A percentile compares a stretch with the other conserved stretches of the same genome.
Conservation (phyloP, 2,888 invertebrate genomes). For the Tenodera sinensis region DNA sequence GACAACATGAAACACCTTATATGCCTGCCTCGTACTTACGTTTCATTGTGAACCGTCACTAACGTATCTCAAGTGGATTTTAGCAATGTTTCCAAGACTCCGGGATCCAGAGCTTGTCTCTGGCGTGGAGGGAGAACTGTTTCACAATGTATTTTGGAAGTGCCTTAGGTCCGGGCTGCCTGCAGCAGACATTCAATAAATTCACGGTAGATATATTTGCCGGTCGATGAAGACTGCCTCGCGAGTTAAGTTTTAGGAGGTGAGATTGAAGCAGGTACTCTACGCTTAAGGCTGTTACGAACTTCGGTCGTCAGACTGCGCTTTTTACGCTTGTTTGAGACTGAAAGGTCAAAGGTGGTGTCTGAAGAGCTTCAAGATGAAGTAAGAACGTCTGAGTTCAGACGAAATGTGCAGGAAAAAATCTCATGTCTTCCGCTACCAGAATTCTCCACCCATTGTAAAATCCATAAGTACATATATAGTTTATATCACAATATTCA, state of each 20-base stretch:
- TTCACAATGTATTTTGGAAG: too few species aligned
- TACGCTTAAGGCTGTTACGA: background rate
- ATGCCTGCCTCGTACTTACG: too few species aligned
- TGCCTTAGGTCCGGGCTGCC: background rate
- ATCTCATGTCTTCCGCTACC: too few species aligned
- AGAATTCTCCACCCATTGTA: too few species aligned
- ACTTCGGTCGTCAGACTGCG: background rate
- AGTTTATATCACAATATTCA: too few species aligned
- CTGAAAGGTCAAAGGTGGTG: background rate
- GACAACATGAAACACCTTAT: too few species aligned
- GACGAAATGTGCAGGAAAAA: background rate
- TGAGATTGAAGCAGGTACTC: background rate
- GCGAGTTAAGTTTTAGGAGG: background rate
- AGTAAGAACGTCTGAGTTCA: background rate
- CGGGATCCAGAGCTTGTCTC: too few species aligned
- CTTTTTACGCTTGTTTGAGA: background rate
- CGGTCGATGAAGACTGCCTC: background rate
- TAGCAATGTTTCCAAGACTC: too few species aligned
- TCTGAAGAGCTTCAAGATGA: background rate
- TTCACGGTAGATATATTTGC: background rate
- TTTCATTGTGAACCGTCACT: too few species aligned
- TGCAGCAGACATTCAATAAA: background rate
- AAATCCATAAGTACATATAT: too few species aligned
- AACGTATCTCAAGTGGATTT: too few species aligned
- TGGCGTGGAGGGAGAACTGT: too few species aligned